Conservation (phyloP, 2,797 vertebrate genomes). For the Lacerta bilineata region DNA sequence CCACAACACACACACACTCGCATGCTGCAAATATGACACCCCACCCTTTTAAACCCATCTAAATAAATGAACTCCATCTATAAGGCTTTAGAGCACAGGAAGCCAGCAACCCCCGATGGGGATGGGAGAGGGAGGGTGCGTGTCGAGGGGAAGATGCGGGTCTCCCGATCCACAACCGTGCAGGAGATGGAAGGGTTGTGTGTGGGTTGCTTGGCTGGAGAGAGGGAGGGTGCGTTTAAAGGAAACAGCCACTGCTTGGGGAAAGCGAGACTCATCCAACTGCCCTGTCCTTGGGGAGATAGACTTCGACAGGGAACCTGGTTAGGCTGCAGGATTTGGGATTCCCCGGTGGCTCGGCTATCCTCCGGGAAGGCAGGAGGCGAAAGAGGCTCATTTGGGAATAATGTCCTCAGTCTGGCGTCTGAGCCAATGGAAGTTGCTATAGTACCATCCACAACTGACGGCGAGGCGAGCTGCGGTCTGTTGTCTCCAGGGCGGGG, state of each 20-base stretch:
- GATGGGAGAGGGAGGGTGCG: neutral
- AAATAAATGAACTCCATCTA: neutral
- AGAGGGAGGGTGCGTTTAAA: neutral
- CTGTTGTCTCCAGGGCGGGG: constrained; percentile 18
- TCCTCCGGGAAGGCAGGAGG: neutral
- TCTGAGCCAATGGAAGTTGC: neutral
- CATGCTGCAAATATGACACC: neutral
- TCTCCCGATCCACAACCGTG: too few species aligned
- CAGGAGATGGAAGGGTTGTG: neutral
- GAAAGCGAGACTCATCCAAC: too few species aligned
- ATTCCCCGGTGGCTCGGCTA: neutral
- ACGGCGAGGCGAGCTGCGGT: neutral
- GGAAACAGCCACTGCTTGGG: neutral
- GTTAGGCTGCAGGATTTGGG: neutral
- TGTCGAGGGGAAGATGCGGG: neutral
- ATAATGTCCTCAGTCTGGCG: neutral
- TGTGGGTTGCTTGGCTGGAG: neutral
- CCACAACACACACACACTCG: too few species aligned
- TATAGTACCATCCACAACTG: constrained; percentile 13
- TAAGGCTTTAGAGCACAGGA: neutral
- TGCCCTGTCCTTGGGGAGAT: too few species aligned
- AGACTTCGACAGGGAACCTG: too few species aligned
- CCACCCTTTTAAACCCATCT: neutral
- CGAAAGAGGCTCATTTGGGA: neutral
- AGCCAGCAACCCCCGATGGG: neutral